These are phyloP conservation scores for Eubucco bourcierii DNA, from an alignment of 2,113 vertebrate species.

Conservation along the genomic window DNA sequence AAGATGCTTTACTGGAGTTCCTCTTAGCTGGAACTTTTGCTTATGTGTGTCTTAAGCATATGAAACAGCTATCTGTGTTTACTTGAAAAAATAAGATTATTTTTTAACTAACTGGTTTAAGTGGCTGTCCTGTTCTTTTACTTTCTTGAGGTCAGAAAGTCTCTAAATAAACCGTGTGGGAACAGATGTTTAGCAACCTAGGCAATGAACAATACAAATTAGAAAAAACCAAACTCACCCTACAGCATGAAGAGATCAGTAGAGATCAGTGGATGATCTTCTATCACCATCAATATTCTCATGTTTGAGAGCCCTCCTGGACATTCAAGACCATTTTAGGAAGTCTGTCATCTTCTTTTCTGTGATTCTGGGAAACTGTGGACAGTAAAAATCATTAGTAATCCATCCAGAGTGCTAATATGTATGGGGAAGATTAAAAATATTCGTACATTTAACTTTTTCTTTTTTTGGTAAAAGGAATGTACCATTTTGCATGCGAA, in stretches of 20 bases:
- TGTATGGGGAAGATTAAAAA: neutral
- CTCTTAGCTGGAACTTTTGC: neutral
- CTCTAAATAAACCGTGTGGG: neutral
- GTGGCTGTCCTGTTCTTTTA: neutral
- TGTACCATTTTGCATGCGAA: neutral
- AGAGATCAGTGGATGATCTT: neutral
- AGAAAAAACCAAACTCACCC: neutral
- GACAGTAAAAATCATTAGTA: neutral
- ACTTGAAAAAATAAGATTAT: neutral
- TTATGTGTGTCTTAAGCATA: neutral
- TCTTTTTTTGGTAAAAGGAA: neutral
- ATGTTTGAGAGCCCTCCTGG: neutral
- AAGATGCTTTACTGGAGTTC: neutral
- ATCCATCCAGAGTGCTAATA: neutral
- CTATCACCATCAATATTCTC: neutral
- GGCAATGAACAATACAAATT: neutral
- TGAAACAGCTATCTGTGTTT: neutral
- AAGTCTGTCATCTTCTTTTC: neutral
- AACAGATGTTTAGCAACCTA: neutral
- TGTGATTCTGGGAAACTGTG: neutral
- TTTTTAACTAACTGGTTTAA: neutral
- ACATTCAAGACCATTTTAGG: neutral
- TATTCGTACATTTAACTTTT: neutral
- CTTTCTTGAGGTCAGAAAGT: neutral
- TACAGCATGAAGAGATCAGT: neutral